phyloP scores from a whole-genome alignment of 2,113 vertebrate species.

The Sprattus sprattus region DNA sequence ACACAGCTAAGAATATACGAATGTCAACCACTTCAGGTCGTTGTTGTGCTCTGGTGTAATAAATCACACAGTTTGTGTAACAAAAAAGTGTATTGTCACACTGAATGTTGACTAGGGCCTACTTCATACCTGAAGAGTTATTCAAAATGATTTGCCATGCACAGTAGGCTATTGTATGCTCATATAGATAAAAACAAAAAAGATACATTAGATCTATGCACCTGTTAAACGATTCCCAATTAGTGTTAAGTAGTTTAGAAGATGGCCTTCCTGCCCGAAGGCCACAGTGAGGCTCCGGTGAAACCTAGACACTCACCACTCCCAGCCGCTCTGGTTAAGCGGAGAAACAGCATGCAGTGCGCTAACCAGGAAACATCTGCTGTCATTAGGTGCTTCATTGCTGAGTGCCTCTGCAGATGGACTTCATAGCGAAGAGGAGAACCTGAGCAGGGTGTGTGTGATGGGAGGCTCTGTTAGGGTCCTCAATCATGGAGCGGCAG shows the following conservation, averaged over 20 bases:
- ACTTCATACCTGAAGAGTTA: no score
- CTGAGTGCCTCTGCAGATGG: neutral
- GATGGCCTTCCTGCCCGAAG: neutral
- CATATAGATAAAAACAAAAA: neutral
- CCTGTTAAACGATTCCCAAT: neutral
- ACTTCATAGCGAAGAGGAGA: neutral
- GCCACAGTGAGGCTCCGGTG: neutral
- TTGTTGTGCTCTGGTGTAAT: neutral
- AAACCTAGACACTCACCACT: neutral
- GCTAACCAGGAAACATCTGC: constrained; percentile 10
- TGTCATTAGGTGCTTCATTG: neutral
- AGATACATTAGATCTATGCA: neutral
- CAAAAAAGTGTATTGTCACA: no score
- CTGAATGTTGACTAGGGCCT: no score
- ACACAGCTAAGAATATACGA: neutral
- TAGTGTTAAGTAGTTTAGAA: neutral
- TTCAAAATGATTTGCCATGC: no score
- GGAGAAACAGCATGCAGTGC: neutral
- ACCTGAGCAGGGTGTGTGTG: neutral
- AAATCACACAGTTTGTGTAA: no score
- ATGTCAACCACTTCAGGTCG: neutral
- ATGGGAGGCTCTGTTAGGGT: neutral
- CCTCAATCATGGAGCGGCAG: neutral
- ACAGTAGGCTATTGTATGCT: no score
- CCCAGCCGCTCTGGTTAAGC: neutral